Conservation (phyloP, 2,888 invertebrate genomes). For the Sipunculus nudus region DNA sequence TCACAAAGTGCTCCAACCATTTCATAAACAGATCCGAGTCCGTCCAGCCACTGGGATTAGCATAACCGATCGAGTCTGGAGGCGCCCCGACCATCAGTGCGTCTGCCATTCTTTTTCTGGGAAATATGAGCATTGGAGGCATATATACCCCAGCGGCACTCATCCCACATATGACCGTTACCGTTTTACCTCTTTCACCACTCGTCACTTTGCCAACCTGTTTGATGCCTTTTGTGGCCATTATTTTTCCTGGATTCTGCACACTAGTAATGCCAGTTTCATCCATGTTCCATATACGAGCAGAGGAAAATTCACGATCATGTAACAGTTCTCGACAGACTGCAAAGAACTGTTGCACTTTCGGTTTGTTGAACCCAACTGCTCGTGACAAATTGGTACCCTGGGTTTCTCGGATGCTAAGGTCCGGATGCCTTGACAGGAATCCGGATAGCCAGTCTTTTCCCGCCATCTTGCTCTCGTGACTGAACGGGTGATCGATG, state of each 20-base stretch:
- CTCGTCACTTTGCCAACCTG: constrained; percentile 19
- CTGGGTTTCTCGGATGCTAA: constrained; percentile 27
- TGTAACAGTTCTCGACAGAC: constrained; percentile 6
- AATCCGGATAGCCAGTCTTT: constrained; percentile 35
- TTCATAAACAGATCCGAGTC: constrained; percentile 38
- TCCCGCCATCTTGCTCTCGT: constrained; percentile 28
- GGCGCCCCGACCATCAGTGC: constrained; percentile 52
- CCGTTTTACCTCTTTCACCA: constrained; percentile 31
- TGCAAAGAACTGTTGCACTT: constrained; percentile 28
- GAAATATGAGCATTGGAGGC: constrained; percentile 48
- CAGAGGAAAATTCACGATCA: neutral
- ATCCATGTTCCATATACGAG: constrained; percentile 31
- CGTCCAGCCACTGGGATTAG: constrained; percentile 54
- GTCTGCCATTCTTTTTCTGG: constrained; percentile 49
- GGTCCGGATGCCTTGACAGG: constrained; percentile 23
- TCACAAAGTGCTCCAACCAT: constrained; percentile 65
- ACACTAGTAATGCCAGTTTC: constrained; percentile 35
- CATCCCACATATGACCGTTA: constrained; percentile 37
- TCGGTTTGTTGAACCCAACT: constrained; percentile 29
- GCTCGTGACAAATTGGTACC: constrained; percentile 32
- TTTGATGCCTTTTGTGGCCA: constrained; percentile 23
- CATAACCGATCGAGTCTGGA: too few relatives aligned
- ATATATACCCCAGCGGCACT: constrained; percentile 37
- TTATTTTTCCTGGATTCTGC: constrained; percentile 25
- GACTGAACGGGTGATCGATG: constrained; percentile 30